Evolutionary conservation across 2,113 vertebrate species (phyloP).

Genomic region (Xerus inauris): DNA sequence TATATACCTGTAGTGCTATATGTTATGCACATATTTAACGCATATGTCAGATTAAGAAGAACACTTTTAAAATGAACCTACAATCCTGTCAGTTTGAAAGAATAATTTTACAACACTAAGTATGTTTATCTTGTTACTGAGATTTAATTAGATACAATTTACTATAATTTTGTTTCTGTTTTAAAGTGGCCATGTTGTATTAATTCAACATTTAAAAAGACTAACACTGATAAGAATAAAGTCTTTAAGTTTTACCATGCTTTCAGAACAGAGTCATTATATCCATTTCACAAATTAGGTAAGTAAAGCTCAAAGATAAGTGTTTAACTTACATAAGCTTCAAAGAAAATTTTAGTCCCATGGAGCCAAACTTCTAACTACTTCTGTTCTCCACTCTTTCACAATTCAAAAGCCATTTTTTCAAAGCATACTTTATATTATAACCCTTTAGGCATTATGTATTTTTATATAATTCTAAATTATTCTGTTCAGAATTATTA

Average conservation of each 20-base stretch:
- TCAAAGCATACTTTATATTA: not conserved
- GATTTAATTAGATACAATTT: slow-evolving; percentile 45
- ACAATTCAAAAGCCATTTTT: slow-evolving; percentile 21
- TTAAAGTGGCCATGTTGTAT: not conserved
- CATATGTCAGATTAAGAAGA: not conserved
- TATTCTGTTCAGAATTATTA: slow-evolving; percentile 56
- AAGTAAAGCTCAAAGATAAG: slow-evolving; percentile 21
- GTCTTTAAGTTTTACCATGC: slow-evolving; percentile 12
- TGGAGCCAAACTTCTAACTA: not conserved
- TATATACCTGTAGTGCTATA: not conserved
- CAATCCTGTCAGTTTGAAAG: not conserved
- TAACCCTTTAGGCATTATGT: not conserved
- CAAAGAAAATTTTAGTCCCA: slow-evolving; percentile 11
- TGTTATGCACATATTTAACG: not conserved
- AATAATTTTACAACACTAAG: not conserved
- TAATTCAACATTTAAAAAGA: slow-evolving; percentile 47
- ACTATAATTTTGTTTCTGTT: not conserved
- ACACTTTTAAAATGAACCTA: not conserved
- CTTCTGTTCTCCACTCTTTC: not conserved
- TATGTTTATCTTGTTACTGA: not conserved
- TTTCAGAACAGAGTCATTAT: not conserved
- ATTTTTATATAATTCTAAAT: slow-evolving; percentile 55
- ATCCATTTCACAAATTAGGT: slow-evolving; percentile 44
- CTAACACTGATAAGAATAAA: slow-evolving; percentile 34
- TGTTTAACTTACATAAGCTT: not conserved